Percentiles rank a stretch among this genome's conserved stretches.
Evolutionary conservation across 1,140 invertebrate species (phyloP).

Genomic region (Danaus plexippus): DNA sequence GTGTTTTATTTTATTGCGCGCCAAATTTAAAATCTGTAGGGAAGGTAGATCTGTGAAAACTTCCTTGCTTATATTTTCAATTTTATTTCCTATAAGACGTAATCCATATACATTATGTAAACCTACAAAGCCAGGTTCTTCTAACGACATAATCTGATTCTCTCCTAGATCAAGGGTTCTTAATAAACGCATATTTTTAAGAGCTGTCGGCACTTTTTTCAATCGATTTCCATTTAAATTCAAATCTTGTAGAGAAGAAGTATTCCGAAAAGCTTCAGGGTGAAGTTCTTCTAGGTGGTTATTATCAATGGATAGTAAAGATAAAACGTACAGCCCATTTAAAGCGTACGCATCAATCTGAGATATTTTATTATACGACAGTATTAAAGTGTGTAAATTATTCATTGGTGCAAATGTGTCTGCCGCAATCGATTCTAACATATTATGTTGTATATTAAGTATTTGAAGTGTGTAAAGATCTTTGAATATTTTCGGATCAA

Average conservation of each 20-base stretch:
- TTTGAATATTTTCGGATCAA: constrained; percentile 85
- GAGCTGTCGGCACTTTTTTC: constrained; percentile 82
- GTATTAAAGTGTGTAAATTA: constrained; percentile 85
- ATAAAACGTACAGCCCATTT: constrained; percentile 85
- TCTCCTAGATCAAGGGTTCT: constrained; percentile 89
- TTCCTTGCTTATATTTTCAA: constrained; percentile 87
- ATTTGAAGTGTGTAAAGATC: constrained; percentile 88
- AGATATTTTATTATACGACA: constrained; percentile 85
- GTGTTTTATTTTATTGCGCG: constrained; percentile 85
- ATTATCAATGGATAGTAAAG: constrained; percentile 83
- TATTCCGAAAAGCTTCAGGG: constrained; percentile 86
- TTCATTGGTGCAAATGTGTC: constrained; percentile 87
- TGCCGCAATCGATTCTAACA: constrained; percentile 82
- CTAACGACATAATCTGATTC: constrained; percentile 83
- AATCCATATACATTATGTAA: constrained; percentile 86
- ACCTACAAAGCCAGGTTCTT: constrained; percentile 85
- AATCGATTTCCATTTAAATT: constrained; percentile 89
- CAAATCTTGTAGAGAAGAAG: constrained; percentile 86
- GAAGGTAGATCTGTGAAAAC: constrained; percentile 86
- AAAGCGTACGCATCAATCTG: constrained; percentile 83
- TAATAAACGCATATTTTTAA: constrained; percentile 80
- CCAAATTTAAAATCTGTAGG: constrained; percentile 90
- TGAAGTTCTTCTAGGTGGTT: constrained; percentile 84
- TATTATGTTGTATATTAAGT: constrained; percentile 85
- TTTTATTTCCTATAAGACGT: constrained; percentile 88